Base-by-base conservation (phyloP, 2,797 vertebrate species). In the Clarias laeviceps region DNA sequence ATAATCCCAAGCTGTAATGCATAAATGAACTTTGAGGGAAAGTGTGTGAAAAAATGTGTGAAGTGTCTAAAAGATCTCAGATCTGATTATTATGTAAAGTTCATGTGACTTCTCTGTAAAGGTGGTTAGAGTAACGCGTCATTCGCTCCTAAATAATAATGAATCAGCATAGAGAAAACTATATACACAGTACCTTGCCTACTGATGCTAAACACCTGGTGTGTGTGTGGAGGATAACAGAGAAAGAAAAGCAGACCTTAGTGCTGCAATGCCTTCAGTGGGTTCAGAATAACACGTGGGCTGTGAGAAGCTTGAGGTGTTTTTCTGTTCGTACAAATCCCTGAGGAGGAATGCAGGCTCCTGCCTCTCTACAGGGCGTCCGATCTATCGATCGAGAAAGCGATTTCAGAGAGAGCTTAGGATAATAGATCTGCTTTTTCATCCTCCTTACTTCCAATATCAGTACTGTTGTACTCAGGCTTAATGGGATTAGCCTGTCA, bases 261-360 rank as follows among this genome's bases (percentile, higher is more conserved):
- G 93, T 93, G 94, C 92, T 88, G 89, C 91, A 85, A 92, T 92
- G 91, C 92, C 93, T 66, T 79, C 87, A 90, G 90, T 89, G 78
- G 89, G 89, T 93, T 94, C 89, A 91, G 89, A 90, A 91, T 91
- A 93, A 92, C 92, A 94, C 91, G 92, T 92, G 93, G 90, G 90
- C 90, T 89, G 89, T 57, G 91, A 94, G 93, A 92, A 94, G 91
- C 88, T 91, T 89, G 90, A 93, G 92, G 93, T 94, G 92, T 94
- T 94, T 93, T 92, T 95, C 91, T 85, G 91, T 90, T 89, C 89
- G 88, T 34, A 78, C 88, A 90, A 91, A 94, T 91, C 91, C 93
- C 93, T 85, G 91, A 88, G 88, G 94, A 94, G 85, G 82, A 84
- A 65, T 83, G 40, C 32, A 62, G 72, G 78, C 83, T 86, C 78